phyloP scores from a whole-genome alignment of 2,888 invertebrate genomes.

The Diarsia rubi region DNA sequence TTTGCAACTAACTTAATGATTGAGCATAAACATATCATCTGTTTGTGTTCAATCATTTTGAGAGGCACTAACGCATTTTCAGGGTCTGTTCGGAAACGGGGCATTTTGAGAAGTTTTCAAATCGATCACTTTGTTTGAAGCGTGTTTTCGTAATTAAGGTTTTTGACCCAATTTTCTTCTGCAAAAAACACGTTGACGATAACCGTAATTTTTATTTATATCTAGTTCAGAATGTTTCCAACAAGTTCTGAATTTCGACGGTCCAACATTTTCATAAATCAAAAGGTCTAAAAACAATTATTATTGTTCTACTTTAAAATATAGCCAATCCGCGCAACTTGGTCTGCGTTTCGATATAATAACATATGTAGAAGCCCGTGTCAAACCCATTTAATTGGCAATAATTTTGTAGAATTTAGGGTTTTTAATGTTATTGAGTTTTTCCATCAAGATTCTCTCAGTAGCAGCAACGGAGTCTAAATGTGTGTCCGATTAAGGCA shows the following conservation, averaged over 20 bases:
- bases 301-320: neutral
- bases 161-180: conserved; percentile 30
- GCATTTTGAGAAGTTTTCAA: conserved; percentile 54
- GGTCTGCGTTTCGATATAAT: neutral
- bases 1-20: neutral
- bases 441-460: too few relatives aligned
- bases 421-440: too few relatives aligned
- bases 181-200: conserved; percentile 6
- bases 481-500: too few relatives aligned
- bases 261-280: neutral
- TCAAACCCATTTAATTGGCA: neutral
- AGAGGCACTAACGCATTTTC: conserved; percentile 7
- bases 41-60: conserved; percentile 12
- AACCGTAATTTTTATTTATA: conserved; percentile 13
- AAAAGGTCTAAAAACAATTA: neutral
- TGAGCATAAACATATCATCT: too few relatives aligned
- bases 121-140: conserved; percentile 25
- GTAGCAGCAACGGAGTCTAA: too few relatives aligned
- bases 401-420: neutral
- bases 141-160: conserved; percentile 5
- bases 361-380: neutral
- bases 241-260: neutral
- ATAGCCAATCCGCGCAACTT: neutral
- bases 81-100: too few relatives aligned
- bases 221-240: too few relatives aligned